Evolutionary conservation across 2,888 invertebrate species (phyloP).

Genomic region (Arctia plantaginis): DNA sequence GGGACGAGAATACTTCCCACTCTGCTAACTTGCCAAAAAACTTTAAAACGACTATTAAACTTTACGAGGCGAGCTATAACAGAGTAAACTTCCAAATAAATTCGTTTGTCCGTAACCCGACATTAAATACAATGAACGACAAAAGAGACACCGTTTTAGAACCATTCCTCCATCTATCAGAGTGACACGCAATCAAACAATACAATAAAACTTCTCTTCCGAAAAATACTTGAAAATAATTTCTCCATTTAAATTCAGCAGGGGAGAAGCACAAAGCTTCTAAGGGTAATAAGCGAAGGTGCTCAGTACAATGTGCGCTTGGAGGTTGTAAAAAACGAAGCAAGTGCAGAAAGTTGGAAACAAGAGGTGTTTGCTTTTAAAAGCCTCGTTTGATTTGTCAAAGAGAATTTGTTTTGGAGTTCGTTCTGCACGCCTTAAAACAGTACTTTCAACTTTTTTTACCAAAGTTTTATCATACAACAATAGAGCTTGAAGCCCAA

Average conservation of each 20-base stretch:
- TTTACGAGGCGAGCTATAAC: constrained; percentile 58
- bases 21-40: constrained; percentile 54
- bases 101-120: constrained; percentile 73
- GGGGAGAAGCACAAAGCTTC: constrained; percentile 79
- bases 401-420: constrained; percentile 28
- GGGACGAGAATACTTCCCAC: constrained; percentile 25
- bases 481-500: not conserved
- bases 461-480: constrained; percentile 2
- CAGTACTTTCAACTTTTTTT: not conserved
- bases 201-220: constrained; percentile 85
- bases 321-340: constrained; percentile 71
- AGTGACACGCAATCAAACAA: constrained; percentile 86
- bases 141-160: constrained; percentile 78
- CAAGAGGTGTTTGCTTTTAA: constrained; percentile 67
- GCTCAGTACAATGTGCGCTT: constrained; percentile 72
- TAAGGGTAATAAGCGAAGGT: constrained; percentile 76
- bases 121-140: constrained; percentile 74
- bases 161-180: constrained; percentile 82
- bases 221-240: constrained; percentile 86
- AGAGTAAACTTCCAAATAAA: constrained; percentile 81
- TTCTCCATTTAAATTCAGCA: constrained; percentile 85
- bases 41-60: constrained; percentile 76
- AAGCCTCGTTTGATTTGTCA: constrained; percentile 28
- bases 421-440: not conserved
- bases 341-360: constrained; percentile 67